Evolutionary conservation across 2,888 invertebrate genomes (phyloP).

Genomic region (Tiliacea citrago): DNA sequence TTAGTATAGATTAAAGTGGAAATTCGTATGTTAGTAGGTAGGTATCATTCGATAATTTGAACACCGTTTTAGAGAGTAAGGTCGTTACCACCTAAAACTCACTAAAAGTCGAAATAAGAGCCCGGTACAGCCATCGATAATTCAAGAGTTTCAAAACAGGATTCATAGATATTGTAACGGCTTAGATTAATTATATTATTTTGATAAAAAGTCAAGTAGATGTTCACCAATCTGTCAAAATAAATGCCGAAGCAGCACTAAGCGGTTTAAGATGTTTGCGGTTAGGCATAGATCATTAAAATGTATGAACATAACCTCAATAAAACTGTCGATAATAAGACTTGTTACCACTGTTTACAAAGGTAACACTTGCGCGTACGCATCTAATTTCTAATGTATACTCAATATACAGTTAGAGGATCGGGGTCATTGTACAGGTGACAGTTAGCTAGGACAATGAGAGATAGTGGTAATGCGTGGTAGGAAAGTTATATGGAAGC

Average conservation of each 20-base stretch:
- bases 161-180: background rate
- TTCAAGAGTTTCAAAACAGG: background rate
- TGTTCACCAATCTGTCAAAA: background rate
- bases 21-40: background rate
- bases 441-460: conserved; percentile 32
- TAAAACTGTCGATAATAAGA: conserved; percentile 11
- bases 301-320: conserved; percentile 5
- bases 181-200: background rate
- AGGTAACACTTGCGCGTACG: conserved; percentile 12
- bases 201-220: background rate
- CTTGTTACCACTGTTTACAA: conserved; percentile 21
- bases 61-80: no score
- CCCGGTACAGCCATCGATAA: background rate
- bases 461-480: no score
- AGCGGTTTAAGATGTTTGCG: no score
- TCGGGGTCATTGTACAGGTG: conserved; percentile 48
- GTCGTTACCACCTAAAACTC: background rate
- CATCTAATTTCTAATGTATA: conserved; percentile 52
- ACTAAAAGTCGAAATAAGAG: background rate
- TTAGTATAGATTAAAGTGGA: no score
- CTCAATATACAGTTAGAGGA: conserved; percentile 48
- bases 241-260: background rate
- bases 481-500: no score
- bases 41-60: background rate
- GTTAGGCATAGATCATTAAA: background rate